A percentile compares a stretch with the other conserved stretches of the same genome.
Evolutionary conservation across 2,888 invertebrate species (phyloP).

Genomic region (Calameuta idolon): DNA sequence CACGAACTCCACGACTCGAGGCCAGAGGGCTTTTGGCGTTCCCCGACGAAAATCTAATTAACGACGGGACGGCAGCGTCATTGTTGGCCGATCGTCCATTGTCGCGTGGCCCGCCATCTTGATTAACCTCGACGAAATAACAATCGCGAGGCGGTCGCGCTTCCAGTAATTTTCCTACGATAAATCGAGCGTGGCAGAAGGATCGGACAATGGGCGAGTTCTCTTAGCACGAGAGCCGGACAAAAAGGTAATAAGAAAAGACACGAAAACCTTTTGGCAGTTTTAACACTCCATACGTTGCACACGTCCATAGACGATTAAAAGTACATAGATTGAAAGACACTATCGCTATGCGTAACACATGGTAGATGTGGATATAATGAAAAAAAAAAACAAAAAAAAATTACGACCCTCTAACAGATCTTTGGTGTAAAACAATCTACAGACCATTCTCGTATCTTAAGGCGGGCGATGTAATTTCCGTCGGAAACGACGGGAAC

Average conservation of each 20-base stretch:
- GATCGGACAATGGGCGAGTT: conserved; percentile 4
- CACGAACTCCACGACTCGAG: neutral
- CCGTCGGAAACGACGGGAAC: neutral
- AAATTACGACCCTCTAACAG: neutral
- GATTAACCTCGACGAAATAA: conserved; percentile 24
- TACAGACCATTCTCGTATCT: neutral
- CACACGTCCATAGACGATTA: neutral
- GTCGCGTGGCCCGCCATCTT: conserved; percentile 18
- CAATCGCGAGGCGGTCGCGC: conserved; percentile 10
- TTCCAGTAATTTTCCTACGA: conserved; percentile 6
- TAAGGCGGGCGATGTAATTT: neutral
- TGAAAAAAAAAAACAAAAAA: neutral
- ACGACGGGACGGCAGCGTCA: conserved; percentile 14
- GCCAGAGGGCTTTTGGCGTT: neutral
- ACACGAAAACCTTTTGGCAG: neutral
- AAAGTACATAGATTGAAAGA: neutral
- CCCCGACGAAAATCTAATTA: conserved; percentile 23
- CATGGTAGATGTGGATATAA: neutral
- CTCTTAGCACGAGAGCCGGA: neutral
- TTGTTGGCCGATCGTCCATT: conserved; percentile 25
- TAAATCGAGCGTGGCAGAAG: conserved; percentile 7
- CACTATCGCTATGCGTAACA: neutral
- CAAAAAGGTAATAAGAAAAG: neutral
- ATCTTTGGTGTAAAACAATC: neutral
- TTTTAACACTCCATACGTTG: neutral